A percentile compares a stretch with the other conserved stretches of the same genome.
Conservation (phyloP, 2,888 invertebrate genomes). For the Salticus scenicus region DNA sequence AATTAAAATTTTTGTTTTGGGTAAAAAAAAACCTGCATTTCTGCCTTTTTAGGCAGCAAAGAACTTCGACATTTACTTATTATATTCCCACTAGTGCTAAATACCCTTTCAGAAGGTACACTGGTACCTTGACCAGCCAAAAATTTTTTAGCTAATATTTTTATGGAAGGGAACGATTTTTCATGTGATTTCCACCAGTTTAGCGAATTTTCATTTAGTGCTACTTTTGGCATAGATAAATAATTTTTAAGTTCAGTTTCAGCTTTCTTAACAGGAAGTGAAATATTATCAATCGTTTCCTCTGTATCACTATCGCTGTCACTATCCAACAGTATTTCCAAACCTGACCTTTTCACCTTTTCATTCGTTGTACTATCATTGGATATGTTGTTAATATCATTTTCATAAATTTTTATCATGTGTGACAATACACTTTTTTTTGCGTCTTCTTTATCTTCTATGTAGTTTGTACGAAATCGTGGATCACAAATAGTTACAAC, state of each 20-base stretch:
- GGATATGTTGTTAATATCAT: background rate
- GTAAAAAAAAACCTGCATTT: constrained; percentile 19
- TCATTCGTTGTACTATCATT: background rate
- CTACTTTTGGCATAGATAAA: background rate
- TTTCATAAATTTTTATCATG: background rate
- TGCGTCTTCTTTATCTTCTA: background rate
- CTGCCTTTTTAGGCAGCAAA: constrained; percentile 22
- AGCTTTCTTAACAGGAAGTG: background rate
- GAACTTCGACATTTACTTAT: background rate
- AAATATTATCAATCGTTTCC: background rate
- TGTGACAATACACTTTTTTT: background rate
- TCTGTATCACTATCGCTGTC: background rate
- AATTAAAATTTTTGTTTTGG: constrained; percentile 13
- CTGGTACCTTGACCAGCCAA: constrained; percentile 29
- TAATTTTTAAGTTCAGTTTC: background rate
- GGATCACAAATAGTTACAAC: constrained; percentile 1
- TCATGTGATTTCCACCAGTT: constrained; percentile 25
- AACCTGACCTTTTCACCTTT: background rate
- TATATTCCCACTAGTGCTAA: constrained; percentile 2
- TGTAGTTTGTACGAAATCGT: background rate
- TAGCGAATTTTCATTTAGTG: constrained; percentile 15
- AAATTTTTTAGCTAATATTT: constrained; percentile 27
- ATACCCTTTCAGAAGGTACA: constrained; percentile 20
- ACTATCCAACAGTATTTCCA: background rate
- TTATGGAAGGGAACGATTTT: background rate